Evolutionary conservation across 2,797 vertebrate genomes (phyloP), one percentile per base, ranked within the genome.

Genomic region (Sebastes goodei): DNA sequence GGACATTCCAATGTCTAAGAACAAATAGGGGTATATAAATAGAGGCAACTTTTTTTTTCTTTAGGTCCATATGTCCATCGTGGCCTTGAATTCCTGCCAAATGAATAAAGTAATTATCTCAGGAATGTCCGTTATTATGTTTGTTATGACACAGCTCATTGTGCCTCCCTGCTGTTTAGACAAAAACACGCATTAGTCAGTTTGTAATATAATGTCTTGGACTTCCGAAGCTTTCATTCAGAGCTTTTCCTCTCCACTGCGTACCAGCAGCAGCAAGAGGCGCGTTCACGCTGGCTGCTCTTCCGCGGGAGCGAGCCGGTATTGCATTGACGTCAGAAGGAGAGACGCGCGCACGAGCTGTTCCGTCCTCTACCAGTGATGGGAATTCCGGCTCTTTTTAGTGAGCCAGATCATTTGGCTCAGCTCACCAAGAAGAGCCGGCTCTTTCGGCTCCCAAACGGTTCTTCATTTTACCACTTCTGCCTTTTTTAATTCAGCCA

Each of bases 271-370:
- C 5, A 20, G 15, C 12, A 14, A 42, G 35, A 85, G 61, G 85
- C 83, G 53, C 89, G 86, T 74, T 53, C 17, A 73, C 80, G 82
- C 82, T 7, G 32, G 74, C 70, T 33, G 68, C 63, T 32, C 42
- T 73, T 38, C 76, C 67, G 61, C 78, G 83, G 77, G 86, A 82
- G 82, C 86, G 85, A 90, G 89, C 67, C 55, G 92, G 93, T 93
- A 94, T 94, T 94, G 95, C 52, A 89, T 76, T 96, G 96, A 96
- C 96, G 96, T 96, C 94, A 96, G 91, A 93, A 87, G 86, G 81
- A 52, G 46, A 52, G 17, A 63, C 64, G 82, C 61, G 62, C 73
- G 66, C 80, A 53, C 65, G 33, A 35, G 57, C 57, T 3, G 68
- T 62, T 80, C 60, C 15, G 32, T 66, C 49, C 35, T 38, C 35